Evolutionary conservation across 2,113 vertebrate genomes (phyloP).

Genomic region (Varanus komodoensis): DNA sequence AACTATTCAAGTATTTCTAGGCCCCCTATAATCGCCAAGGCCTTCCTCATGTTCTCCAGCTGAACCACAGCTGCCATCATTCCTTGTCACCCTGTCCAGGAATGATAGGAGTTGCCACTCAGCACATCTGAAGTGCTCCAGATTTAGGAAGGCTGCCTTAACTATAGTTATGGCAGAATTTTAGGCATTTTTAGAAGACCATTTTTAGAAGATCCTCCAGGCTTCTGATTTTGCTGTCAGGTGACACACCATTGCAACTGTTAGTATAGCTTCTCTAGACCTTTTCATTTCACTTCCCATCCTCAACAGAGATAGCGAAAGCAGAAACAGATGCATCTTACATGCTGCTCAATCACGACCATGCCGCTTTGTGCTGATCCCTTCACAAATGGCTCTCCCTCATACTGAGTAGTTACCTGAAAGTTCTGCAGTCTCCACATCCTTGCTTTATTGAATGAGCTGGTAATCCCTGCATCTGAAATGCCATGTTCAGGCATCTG

Average conservation of each 20-base stretch:
- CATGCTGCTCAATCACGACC: neutral
- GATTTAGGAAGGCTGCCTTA: neutral
- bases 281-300: neutral
- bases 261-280: slow-evolving; percentile 25
- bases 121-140: too few species aligned
- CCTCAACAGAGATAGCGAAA: neutral
- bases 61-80: too few species aligned
- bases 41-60: too few species aligned
- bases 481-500: neutral
- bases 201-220: neutral
- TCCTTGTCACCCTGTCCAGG: too few species aligned
- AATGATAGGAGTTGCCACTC: too few species aligned
- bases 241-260: neutral
- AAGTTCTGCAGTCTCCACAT: neutral
- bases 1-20: too few species aligned
- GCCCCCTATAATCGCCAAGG: too few species aligned
- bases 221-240: neutral
- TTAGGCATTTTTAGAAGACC: neutral
- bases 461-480: neutral
- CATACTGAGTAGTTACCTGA: neutral
- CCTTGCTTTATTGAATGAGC: neutral
- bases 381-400: neutral
- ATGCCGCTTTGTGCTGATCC: neutral
- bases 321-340: neutral
- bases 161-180: neutral